Conservation (phyloP, 2,113 vertebrate species). For the Ploceus nigricollis region DNA sequence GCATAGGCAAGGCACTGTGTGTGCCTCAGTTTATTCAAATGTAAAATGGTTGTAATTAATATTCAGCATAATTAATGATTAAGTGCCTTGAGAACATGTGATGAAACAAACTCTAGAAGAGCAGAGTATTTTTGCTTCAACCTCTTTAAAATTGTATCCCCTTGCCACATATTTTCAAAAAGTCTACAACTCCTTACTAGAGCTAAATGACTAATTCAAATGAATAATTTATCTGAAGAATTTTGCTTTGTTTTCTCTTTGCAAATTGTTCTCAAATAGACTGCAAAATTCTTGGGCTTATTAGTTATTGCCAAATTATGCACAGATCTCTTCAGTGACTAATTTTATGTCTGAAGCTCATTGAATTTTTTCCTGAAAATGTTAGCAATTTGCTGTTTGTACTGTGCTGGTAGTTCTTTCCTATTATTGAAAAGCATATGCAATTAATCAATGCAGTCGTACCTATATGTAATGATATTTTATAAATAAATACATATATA, state of each 20-base stretch:
- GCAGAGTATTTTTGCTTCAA: conserved; percentile 55
- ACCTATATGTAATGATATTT: conserved; percentile 22
- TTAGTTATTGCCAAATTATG: conserved; percentile 59
- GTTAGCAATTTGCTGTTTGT: conserved; percentile 30
- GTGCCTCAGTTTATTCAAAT: conserved; percentile 61
- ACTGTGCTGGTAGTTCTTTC: background rate
- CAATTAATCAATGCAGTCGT: background rate
- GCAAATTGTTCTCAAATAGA: conserved; percentile 73
- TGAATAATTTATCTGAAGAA: conserved; percentile 72
- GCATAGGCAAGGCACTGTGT: conserved; percentile 7
- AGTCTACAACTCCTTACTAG: conserved; percentile 66
- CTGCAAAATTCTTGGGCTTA: conserved; percentile 48
- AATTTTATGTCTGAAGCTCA: conserved; percentile 5
- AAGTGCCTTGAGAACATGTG: conserved; percentile 66
- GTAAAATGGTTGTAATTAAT: conserved; percentile 60
- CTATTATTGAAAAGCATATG: background rate
- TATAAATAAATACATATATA: conserved; percentile 28
- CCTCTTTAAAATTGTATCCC: conserved; percentile 61
- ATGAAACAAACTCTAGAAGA: conserved; percentile 55
- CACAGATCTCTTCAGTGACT: conserved; percentile 32
- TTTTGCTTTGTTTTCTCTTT: conserved; percentile 73
- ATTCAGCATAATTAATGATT: conserved; percentile 65
- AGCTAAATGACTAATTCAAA: conserved; percentile 69
- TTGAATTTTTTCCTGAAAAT: background rate
- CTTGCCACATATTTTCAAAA: conserved; percentile 68